phyloP scores from a whole-genome alignment of 2,113 vertebrate genomes.

The Bucco capensis region DNA sequence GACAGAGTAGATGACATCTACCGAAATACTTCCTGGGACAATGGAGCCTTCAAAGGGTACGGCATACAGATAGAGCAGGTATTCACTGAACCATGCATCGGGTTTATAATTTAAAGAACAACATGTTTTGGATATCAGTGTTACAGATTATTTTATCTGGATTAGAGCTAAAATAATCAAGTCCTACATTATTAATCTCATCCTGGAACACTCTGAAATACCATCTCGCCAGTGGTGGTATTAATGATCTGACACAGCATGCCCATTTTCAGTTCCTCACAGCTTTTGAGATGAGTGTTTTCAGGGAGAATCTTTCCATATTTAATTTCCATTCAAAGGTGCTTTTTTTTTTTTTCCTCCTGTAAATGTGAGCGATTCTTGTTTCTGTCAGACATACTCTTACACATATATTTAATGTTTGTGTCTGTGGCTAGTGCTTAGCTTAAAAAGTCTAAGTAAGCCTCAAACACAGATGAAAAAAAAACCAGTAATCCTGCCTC shows the following conservation, averaged over 20 bases:
- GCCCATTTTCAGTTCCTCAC: not conserved
- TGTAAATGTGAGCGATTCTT: not conserved
- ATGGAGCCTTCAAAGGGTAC: conserved; percentile 87
- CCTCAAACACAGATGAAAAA: not conserved
- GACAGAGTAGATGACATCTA: conserved; percentile 98
- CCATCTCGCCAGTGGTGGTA: not conserved
- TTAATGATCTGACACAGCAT: not conserved
- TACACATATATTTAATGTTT: not conserved
- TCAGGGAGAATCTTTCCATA: not conserved
- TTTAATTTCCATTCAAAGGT: not conserved
- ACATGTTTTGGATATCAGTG: not conserved
- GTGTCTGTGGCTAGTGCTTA: not conserved
- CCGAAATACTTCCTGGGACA: conserved; percentile 92
- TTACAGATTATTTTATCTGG: not conserved
- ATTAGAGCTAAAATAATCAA: not conserved
- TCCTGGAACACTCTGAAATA: not conserved
- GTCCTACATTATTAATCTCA: not conserved
- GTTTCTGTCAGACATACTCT: not conserved
- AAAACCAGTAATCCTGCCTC: not conserved
- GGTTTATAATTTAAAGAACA: not conserved
- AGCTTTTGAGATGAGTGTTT: not conserved
- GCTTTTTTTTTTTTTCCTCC: not conserved
- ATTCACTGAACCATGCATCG: not conserved
- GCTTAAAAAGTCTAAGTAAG: not conserved
- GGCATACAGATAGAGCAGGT: conserved; percentile 98